Evolutionary conservation across 2,797 vertebrate genomes (phyloP), one percentile per base, ranked within the genome.

Genomic region (Pantherophis vulpinus): DNA sequence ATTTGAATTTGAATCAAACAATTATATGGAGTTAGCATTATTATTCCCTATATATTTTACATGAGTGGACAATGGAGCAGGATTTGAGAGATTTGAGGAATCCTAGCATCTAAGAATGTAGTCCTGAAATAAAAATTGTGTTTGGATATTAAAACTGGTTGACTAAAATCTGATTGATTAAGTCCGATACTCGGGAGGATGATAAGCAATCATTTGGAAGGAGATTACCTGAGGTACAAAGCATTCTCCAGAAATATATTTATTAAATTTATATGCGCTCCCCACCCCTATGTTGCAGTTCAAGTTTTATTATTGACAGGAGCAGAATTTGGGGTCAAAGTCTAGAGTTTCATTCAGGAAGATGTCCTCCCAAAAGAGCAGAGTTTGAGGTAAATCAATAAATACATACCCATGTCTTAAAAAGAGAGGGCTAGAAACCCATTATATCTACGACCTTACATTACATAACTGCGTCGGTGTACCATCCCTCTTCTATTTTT

Each of bases 401-500:
- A 83, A 83, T 83, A 83, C 10, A 83, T 9, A 83, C 47, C 4
- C 37, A 25, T 25, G 70, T 79, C 32, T 23, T 42, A 79, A 83
- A 37, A 74, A 25, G 37, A 25, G 10, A 42, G 20, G 4, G 37
- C 20, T 23, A 83, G 37, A 47, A 83, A 25, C 4, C 20, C 74
- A 83, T 47, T 83, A 25, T 47, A 47, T 47, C 37, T 47, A 83
- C 37, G 20, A 23, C 14, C 23, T 86, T 51, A 51, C 25, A 51
- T 51, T 47, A 51, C 42, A 51, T 29, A n/a, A 55, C 58, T n/a
- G 4, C 88, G 89, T 87, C n/a, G 5, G n/a, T 25, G 56, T 32
- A 4, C 14, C 96, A 70, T 79, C 94, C 1, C 93, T 94, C 74
- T 70, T 27, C 94, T n/a, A 47, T 90, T 74, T 60, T 60, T 0